Conservation (phyloP, 2,113 vertebrate genomes). For the Hippocampus zosterae region DNA sequence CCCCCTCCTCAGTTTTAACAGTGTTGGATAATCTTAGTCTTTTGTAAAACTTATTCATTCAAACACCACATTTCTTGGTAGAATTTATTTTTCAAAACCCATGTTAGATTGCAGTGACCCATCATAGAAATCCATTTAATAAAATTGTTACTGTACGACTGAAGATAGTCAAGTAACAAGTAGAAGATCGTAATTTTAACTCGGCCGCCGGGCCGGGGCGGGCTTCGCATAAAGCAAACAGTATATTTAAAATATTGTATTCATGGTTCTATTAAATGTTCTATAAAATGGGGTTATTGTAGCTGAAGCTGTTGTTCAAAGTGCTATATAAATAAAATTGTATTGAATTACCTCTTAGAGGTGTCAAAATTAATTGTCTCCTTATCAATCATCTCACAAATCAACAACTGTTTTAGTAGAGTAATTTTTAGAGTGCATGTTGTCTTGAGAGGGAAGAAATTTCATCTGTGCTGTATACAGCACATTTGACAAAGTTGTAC, state of each 20-base stretch:
- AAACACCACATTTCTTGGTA: slow-evolving; percentile 55
- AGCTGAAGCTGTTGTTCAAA: too few relatives aligned
- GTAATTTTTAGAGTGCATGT: too few relatives aligned
- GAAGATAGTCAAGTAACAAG: slow-evolving; percentile 50
- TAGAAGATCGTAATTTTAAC: slow-evolving; percentile 50
- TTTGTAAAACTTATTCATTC: slow-evolving; percentile 25
- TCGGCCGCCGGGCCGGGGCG: too few relatives aligned
- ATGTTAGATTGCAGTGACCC: slow-evolving; percentile 66
- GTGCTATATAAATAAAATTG: too few relatives aligned
- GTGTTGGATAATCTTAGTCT: background rate
- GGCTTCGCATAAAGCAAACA: background rate
- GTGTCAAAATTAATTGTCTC: too few relatives aligned
- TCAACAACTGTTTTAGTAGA: too few relatives aligned
- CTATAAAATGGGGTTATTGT: too few relatives aligned
- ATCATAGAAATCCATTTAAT: slow-evolving; percentile 67
- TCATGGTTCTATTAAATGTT: background rate
- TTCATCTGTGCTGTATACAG: too few relatives aligned
- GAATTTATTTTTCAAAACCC: slow-evolving; percentile 64
- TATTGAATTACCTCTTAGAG: too few relatives aligned
- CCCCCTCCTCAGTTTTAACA: background rate
- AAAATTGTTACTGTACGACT: slow-evolving; percentile 58
- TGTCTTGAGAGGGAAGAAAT: too few relatives aligned
- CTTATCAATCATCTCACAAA: too few relatives aligned
- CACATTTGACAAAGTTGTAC: too few relatives aligned
- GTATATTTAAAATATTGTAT: background rate